A percentile compares a stretch with the other conserved stretches of the same genome.
Conservation (phyloP, 2,113 vertebrate genomes). For the Diphyllodes magnificus region DNA sequence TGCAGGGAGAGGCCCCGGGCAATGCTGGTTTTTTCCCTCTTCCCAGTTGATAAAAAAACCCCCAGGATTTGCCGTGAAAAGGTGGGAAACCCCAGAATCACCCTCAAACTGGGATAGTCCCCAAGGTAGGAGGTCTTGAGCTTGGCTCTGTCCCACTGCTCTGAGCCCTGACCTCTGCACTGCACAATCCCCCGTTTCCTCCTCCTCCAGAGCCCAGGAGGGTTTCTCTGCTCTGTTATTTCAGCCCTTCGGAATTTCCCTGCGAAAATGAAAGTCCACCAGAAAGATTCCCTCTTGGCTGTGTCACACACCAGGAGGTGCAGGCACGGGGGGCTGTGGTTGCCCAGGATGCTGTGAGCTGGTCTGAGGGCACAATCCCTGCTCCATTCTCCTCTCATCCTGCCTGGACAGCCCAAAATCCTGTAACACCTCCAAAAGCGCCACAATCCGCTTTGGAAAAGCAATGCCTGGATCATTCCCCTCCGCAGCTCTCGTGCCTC, state of each 20-base stretch:
- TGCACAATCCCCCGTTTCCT: not conserved
- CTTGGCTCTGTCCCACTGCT: not conserved
- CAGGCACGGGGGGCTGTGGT: fast-evolving
- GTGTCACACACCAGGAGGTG: not conserved
- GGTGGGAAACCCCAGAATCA: not conserved
- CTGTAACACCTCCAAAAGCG: fast-evolving
- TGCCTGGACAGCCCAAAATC: not conserved
- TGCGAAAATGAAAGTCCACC: not conserved
- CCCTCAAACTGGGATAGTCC: not conserved
- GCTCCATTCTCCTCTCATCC: not conserved
- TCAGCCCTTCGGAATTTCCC: constrained; percentile 29
- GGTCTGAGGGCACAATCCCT: not conserved
- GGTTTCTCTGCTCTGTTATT: not conserved
- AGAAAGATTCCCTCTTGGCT: constrained; percentile 4
- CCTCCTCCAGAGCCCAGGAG: not conserved
- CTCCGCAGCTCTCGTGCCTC: fast-evolving
- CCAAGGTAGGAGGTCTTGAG: not conserved
- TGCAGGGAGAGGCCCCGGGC: not conserved
- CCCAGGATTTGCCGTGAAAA: not conserved
- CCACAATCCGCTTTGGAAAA: not conserved
- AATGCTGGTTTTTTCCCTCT: not conserved
- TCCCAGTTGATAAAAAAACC: not conserved
- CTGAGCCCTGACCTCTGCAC: not conserved
- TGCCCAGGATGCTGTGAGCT: fast-evolving
- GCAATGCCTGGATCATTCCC: fast-evolving